Percentiles rank a stretch among this genome's conserved stretches.
Conservation (phyloP, 2,888 invertebrate genomes). For the Mantis religiosa region DNA sequence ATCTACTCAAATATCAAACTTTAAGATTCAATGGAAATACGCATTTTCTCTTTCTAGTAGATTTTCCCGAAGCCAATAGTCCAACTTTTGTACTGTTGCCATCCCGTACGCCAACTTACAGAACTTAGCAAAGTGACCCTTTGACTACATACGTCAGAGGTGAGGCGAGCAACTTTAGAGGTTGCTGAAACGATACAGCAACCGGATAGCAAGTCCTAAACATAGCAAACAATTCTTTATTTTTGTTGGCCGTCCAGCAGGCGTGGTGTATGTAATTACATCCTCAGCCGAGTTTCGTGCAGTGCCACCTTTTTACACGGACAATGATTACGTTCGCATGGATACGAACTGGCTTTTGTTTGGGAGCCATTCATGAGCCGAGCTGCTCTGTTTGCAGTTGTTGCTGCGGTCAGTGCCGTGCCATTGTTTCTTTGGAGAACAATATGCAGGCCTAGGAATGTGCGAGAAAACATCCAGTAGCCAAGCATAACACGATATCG, state of each 20-base stretch:
- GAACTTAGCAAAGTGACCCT: neutral
- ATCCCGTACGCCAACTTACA: too few relatives aligned
- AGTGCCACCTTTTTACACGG: neutral
- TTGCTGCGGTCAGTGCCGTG: neutral
- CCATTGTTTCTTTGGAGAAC: neutral
- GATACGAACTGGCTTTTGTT: neutral
- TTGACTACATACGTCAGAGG: neutral
- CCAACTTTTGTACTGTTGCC: too few relatives aligned
- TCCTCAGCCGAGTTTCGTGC: neutral
- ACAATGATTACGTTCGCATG: conserved; percentile 4
- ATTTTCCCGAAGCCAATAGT: too few relatives aligned
- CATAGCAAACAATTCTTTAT: neutral
- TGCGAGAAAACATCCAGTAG: neutral
- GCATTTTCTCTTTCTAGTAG: too few relatives aligned
- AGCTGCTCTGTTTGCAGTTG: neutral
- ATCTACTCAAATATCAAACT: too few relatives aligned
- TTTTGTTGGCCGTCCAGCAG: neutral
- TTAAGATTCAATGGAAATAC: too few relatives aligned
- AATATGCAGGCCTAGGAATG: neutral
- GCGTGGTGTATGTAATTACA: neutral
- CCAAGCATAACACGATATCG: neutral
- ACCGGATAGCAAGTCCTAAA: neutral
- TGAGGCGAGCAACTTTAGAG: neutral
- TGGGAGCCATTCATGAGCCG: neutral
- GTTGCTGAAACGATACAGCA: neutral